These are phyloP conservation scores for Ridgeia piscesae DNA, from an alignment of 1,140 invertebrate genomes.

Conservation along the genomic window DNA sequence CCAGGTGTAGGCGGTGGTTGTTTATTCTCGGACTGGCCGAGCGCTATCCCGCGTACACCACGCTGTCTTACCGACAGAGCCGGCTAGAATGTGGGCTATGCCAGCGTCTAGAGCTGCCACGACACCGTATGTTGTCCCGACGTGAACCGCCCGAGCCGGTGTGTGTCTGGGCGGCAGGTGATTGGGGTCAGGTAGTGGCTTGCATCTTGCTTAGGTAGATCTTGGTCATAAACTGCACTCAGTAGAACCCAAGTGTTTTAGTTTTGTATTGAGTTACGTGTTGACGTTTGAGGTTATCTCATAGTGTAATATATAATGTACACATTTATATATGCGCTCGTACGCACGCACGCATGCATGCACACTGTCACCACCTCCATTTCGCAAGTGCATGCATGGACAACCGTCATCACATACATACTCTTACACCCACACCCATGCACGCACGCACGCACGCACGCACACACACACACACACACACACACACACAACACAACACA, in stretches of 20 bases:
- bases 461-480: too few relatives aligned
- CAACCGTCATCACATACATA: too few relatives aligned
- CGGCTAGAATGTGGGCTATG: background rate
- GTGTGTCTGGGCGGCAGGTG: background rate
- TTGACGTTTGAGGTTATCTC: background rate
- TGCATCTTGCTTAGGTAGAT: background rate
- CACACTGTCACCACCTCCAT: too few relatives aligned
- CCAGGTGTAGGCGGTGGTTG: background rate
- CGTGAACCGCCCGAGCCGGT: background rate
- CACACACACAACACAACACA: too few relatives aligned
- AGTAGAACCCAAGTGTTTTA: background rate
- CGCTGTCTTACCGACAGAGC: background rate
- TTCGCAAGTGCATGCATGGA: too few relatives aligned
- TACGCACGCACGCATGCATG: background rate
- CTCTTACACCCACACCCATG: too few relatives aligned
- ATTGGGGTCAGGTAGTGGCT: background rate
- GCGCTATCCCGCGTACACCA: background rate
- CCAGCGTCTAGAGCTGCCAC: background rate
- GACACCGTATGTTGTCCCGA: background rate
- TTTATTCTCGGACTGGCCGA: background rate
- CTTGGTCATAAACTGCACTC: background rate
- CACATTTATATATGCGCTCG: background rate
- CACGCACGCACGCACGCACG: too few relatives aligned
- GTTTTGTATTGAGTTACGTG: background rate
- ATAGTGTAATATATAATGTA: background rate